Base-by-base conservation (phyloP, 2,113 vertebrate species). In the Morone saxatilis region DNA sequence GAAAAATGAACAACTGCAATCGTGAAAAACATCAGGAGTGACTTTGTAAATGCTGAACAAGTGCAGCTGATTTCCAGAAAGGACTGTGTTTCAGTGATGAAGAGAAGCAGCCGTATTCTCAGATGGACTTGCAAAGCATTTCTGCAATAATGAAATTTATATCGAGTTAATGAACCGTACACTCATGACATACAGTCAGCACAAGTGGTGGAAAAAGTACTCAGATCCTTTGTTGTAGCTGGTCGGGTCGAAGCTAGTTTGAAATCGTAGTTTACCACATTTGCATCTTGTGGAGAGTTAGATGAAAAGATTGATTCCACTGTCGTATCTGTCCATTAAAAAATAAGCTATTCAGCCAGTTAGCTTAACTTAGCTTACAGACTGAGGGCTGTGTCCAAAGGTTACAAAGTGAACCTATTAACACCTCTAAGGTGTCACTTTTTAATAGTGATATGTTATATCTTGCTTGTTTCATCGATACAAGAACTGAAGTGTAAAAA, bases 1-100 rank as follows among this genome's bases (percentile, higher is more conserved):
- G 59, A 40, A 67, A 63, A 71, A 40, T 57, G 0, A 66, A 59
- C 54, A 73, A 61, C 61, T 60, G 80, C 31, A 47, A 47, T 63
- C 62, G 25, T 83, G 50, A 74, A 51, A 75, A 78, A 67, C 36
- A 72, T 54, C 56, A 71, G 16, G 56, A 54, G 72, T 61, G 31
- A 76, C 67, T 80, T 53, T 73, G 59, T 41, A 81, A 73, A 85
- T 17, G 19, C 72, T 65, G 22, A 71, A 71, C 6, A 45, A 71
- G 67, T 76, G 71, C 71, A 40, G 47, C 25, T 54, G 63, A 54
- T 75, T 61, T 14, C 19, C 13, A 31, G 7, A 54, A 53, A 19
- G 62, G 45, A 48, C 47, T 22, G 13, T 22, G 57, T 61, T 54
- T 25, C 4, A 50, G 43, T 59, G 62, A 38, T 0, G 4, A 31